Base-by-base conservation (phyloP, 2,888 invertebrate species). In the Dermolepida albohirtum region DNA sequence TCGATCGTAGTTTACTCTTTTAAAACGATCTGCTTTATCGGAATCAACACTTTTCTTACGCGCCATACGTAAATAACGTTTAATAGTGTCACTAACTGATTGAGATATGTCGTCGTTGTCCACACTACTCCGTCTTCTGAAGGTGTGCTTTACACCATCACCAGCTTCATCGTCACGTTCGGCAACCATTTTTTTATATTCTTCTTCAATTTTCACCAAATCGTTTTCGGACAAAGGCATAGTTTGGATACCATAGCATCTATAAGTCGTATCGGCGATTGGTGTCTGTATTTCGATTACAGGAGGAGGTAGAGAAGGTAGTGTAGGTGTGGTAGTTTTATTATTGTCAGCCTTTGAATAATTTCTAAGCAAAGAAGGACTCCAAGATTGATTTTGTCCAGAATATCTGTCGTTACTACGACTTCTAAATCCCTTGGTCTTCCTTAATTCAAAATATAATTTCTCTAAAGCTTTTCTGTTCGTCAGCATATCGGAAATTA, bases 91-190 rank as follows among this genome's bases (percentile, higher is more conserved):
- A 78, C 93, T 92, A 27, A 95, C 94, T 0, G 94, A 94, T 70
- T 94, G 94, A 0, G 93, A 93, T 0, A 94, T 90, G 78, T 94
- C 94, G 77, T 93, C 93, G 80, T 93, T 91, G 78, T 93, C 93
- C 11, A 93, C 90, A 79, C 93, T 92, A 75, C 92, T 92, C 75
- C 91, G 88, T 51, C 93, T 87, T 6, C 91, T 84, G 68, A 84
- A 78, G 6, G 81, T 85, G 14, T 47, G 50, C 22, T 57, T 63
- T 67, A 72, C 1, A 2, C 62, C 72, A 34, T 74, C 84, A 70
- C 70, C 52, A 22, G 74, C 75, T 71, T 85, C 86, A 44, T 86
- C 86, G 75, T 85, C 85, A 76, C 86, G 76, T 73, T 85, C 86
- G 62, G 80, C 79, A 52, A 81, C 70, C 6, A 74, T 68, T 70